Percentiles rank a stretch among this genome's conserved stretches.
phyloP scores from a whole-genome alignment of 1,140 invertebrate genomes.

The Stenopsyche tienmushanensis region DNA sequence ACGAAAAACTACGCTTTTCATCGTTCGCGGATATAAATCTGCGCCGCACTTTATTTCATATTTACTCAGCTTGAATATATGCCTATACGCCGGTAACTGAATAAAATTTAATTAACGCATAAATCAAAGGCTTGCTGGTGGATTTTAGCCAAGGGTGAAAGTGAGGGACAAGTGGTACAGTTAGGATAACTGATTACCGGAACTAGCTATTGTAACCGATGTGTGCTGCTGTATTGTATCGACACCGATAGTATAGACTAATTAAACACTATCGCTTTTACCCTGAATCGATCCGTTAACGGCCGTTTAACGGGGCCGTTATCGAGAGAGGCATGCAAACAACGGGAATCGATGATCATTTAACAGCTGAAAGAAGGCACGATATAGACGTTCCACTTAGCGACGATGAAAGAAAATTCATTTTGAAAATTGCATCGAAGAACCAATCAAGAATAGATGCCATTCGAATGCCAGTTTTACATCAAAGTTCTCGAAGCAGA shows the following conservation, averaged over 20 bases:
- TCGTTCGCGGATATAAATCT: not conserved
- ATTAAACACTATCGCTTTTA: constrained; percentile 24
- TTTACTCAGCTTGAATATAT: not conserved
- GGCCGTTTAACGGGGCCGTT: constrained; percentile 6
- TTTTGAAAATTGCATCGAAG: not conserved
- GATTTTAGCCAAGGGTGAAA: not conserved
- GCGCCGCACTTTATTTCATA: not conserved
- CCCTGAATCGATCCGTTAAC: constrained; percentile 9
- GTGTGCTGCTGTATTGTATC: not conserved
- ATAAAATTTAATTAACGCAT: not conserved
- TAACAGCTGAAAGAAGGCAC: not conserved
- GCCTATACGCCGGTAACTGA: not conserved
- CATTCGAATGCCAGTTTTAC: too few species aligned
- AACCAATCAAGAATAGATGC: not conserved
- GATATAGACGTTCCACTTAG: not conserved
- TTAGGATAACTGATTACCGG: constrained; percentile 1
- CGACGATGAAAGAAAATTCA: too few species aligned
- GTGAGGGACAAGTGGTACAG: constrained; percentile 7
- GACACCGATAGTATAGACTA: not conserved
- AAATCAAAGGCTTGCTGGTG: not conserved
- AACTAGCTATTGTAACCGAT: constrained; percentile 15
- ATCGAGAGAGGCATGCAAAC: not conserved
- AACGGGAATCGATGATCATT: not conserved
- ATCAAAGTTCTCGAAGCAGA: too few species aligned
- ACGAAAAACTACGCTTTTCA: constrained; percentile 30